Evolutionary conservation across 2,888 invertebrate species (phyloP).

Genomic region (Blastobasis lacticolella): DNA sequence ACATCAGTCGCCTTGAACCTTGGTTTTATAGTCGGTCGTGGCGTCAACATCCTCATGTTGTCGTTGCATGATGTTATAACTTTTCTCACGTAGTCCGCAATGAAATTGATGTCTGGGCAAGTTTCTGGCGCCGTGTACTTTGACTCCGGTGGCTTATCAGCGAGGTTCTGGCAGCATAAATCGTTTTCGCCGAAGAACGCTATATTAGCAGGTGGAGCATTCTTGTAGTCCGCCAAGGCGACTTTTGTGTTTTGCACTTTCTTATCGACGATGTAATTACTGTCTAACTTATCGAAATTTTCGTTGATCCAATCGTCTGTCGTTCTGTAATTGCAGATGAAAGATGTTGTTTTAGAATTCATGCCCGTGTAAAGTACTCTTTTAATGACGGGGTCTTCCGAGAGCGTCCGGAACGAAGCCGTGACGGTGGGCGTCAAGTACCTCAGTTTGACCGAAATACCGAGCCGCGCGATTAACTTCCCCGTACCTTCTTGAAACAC

Average conservation of each 20-base stretch:
- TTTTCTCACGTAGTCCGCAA: conserved; percentile 58
- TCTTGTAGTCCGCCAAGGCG: conserved; percentile 51
- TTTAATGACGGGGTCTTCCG: conserved; percentile 50
- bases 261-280: conserved; percentile 30
- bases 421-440: conserved; percentile 51
- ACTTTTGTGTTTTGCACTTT: conserved; percentile 23
- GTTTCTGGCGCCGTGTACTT: conserved; percentile 52
- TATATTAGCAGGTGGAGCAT: conserved; percentile 54
- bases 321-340: conserved; percentile 60
- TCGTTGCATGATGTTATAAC: conserved; percentile 63
- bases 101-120: conserved; percentile 54
- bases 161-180: conserved; percentile 52
- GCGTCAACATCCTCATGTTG: conserved; percentile 65
- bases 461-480: conserved; percentile 53
- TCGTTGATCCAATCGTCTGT: conserved; percentile 50
- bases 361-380: conserved; percentile 60
- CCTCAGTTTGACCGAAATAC: conserved; percentile 52
- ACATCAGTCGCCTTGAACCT: conserved; percentile 61
- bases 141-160: conserved; percentile 56
- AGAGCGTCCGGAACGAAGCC: conserved; percentile 54
- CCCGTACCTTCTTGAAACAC: conserved; percentile 60
- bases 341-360: conserved; percentile 59
- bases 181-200: conserved; percentile 52
- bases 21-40: conserved; percentile 50
- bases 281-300: conserved; percentile 47